Evolutionary conservation across 2,888 invertebrate genomes (phyloP), one percentile per base, ranked within the genome.

Genomic region (Polia nebulosa): DNA sequence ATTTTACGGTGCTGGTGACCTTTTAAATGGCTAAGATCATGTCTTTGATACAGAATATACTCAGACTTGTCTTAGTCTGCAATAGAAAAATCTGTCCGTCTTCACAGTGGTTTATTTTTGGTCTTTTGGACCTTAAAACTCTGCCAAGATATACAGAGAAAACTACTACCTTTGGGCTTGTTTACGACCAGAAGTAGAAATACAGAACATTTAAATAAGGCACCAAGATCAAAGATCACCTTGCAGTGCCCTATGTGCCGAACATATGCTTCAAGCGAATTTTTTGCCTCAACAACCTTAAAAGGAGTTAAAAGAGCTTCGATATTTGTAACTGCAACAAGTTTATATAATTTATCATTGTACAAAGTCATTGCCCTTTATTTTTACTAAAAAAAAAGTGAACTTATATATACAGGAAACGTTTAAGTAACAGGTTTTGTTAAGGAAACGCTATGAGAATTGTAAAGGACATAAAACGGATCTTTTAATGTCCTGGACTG

Each of bases 371-470:
- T 57, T 72, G 74, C 62, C 56, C 74, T 79, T 69, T 64, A 34
- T 15, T 64, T 77, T 67, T 66, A 69, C 29, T 17, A 6, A 41
- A 71, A 71, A 68, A 63, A 62, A 78, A 70, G 62, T 53, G 61
- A 73, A 68, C 41, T 68, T 49, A 78, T 57, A 74, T 53, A 67
- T 68, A 77, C 77, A 82, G 82, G 82, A 82, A 82, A 66, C 47
- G 22, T 17, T 74, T 76, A 59, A 61, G 64, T 41, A 77, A 77
- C 82, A 36, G 66, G 80, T 84, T 84, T 68, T 36, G 61, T 78
- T 65, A 34, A 72, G 82, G 84, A 82, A 82, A 72, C 52, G 64
- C 52, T 67, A 63, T 60, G 76, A 66, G 29, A 11, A 59, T 65
- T 70, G 68, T 53, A 67, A 82, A 76, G 79, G 79, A 69, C 68